Evolutionary conservation across 2,113 vertebrate genomes (phyloP).

Genomic region (Eubucco bourcierii): DNA sequence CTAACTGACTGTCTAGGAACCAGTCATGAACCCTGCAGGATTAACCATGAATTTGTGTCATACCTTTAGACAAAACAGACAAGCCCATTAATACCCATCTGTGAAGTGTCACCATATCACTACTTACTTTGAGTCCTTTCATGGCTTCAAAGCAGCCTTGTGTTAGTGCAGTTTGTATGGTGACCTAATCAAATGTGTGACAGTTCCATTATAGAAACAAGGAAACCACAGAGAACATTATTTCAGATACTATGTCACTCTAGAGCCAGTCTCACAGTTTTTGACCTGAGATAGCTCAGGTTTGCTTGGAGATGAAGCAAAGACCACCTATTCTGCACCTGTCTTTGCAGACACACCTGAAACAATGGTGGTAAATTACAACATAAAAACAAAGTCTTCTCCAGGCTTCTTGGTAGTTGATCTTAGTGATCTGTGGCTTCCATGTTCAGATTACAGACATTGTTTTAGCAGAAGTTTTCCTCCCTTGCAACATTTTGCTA

Average conservation of each 20-base stretch:
- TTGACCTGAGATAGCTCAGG: neutral
- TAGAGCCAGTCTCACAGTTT: neutral
- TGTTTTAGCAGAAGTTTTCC: neutral
- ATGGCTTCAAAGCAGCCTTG: neutral
- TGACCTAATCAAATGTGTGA: neutral
- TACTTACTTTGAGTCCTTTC: neutral
- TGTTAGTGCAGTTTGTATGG: neutral
- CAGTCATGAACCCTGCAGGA: neutral
- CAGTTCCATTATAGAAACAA: neutral
- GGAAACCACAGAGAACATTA: neutral
- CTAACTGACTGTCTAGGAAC: neutral
- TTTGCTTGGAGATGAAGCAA: neutral
- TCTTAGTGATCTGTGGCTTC: neutral
- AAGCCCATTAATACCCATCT: neutral
- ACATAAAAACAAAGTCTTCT: neutral
- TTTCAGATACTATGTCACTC: neutral
- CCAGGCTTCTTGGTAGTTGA: neutral
- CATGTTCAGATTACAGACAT: neutral
- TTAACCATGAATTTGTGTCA: neutral
- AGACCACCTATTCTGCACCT: neutral
- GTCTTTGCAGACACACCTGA: neutral
- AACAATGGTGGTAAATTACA: neutral
- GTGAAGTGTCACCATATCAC: neutral
- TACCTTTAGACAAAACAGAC: neutral
- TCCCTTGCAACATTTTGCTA: neutral